phyloP scores from a whole-genome alignment of 1,140 invertebrate genomes.

The Nymphalis io region DNA sequence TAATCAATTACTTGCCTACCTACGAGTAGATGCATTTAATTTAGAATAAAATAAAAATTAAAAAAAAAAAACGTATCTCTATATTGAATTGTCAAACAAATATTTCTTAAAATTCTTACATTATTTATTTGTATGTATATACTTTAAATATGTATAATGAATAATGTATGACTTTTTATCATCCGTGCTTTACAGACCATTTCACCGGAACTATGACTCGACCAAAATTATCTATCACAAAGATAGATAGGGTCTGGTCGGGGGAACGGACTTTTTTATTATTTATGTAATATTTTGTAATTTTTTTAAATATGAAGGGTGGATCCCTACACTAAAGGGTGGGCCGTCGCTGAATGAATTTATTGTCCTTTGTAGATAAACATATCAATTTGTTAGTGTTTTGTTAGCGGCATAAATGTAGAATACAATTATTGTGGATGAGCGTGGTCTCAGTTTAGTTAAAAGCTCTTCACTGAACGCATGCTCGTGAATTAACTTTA shows the following conservation, averaged over 20 bases:
- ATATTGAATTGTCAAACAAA: not conserved
- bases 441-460: constrained; percentile 55
- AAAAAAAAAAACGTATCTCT: too few relatives aligned
- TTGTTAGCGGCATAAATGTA: constrained; percentile 74
- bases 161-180: constrained; percentile 66
- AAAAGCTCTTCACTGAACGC: constrained; percentile 58
- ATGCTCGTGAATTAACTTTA: constrained; percentile 33
- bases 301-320: constrained; percentile 77
- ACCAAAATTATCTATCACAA: constrained; percentile 67
- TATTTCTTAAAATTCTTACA: not conserved
- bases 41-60: too few relatives aligned
- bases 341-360: constrained; percentile 70
- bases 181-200: constrained; percentile 64
- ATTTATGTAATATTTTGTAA: constrained; percentile 79
- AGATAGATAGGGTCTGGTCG: constrained; percentile 46
- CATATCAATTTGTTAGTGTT: constrained; percentile 80
- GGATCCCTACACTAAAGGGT: constrained; percentile 76
- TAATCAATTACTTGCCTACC: too few relatives aligned
- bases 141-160: constrained; percentile 42
- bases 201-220: constrained; percentile 68
- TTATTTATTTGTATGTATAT: not conserved
- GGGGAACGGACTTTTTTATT: constrained; percentile 67
- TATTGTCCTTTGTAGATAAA: constrained; percentile 79
- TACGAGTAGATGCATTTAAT: too few relatives aligned
- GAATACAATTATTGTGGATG: constrained; percentile 67